These are phyloP conservation scores for Allygus modestus DNA, from an alignment of 2,888 invertebrate species.

Conservation along the genomic window DNA sequence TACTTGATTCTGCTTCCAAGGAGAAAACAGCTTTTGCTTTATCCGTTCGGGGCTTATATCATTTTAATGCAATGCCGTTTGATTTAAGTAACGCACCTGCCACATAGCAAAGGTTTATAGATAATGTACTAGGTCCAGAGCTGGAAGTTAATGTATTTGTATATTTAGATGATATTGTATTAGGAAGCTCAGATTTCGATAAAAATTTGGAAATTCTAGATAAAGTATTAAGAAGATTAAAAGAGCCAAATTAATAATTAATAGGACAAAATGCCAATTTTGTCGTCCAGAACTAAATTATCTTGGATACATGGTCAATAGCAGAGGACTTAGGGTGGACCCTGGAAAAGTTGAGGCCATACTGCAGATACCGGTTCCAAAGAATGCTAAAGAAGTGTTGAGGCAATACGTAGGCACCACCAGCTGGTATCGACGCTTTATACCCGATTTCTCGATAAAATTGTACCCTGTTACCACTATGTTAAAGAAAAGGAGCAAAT, in stretches of 20 bases:
- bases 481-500: slow-evolving; percentile 13
- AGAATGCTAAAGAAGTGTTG: slow-evolving; percentile 44
- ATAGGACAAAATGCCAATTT: slow-evolving; percentile 27
- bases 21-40: no score
- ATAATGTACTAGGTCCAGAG: slow-evolving; percentile 45
- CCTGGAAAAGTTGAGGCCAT: slow-evolving; percentile 35
- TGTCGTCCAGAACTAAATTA: slow-evolving; percentile 27
- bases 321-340: slow-evolving; percentile 13
- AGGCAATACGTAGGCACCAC: slow-evolving; percentile 29
- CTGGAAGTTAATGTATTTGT: slow-evolving; percentile 15
- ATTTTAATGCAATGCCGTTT: no score
- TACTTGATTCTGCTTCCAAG: no score
- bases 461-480: slow-evolving; percentile 7
- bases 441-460: slow-evolving; percentile 38
- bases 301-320: slow-evolving; percentile 26
- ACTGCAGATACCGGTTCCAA: slow-evolving; percentile 1
- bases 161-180: slow-evolving; percentile 50
- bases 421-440: slow-evolving; percentile 47
- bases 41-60: no score
- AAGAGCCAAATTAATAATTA: slow-evolving; percentile 16
- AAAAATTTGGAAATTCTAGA: slow-evolving; percentile 24
- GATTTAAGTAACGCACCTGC: no score
- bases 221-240: slow-evolving; percentile 6
- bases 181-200: background rate
- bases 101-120: no score